Base-by-base conservation (phyloP, 2,797 vertebrate genomes). In the Schizopygopsis pylzovi region DNA sequence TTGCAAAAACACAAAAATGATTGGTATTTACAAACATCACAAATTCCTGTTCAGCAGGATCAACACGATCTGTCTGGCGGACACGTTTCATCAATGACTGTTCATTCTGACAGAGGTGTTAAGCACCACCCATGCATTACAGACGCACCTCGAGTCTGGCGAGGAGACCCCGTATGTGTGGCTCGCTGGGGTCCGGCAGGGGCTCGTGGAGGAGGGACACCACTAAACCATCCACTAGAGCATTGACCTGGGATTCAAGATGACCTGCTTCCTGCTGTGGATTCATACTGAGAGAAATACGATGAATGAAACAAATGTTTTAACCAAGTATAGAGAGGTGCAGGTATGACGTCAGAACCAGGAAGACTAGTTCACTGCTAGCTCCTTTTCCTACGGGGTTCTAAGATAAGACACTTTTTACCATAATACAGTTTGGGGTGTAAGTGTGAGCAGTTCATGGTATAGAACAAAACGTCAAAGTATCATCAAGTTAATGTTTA, bases 121-220 rank as follows among this genome's bases (percentile, higher is more conserved):
- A 18, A n/a, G 33, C 65, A 18, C 33, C 28, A 43, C 20, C 10
- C 39, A 54, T 79, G 22, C 41, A 39, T 37, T 7, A 39, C 9
- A 45, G 3, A 87, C 90, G 85, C 67, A 95, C 95, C 93, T 95
- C 88, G 78, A 96, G 91, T 78, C 91, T 94, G 88, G 61, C 88
- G 85, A 94, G 86, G 2, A 94, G 93, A 15, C 85, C 77, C 78
- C 91, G 89, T 8, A 96, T 88, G 67, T 93, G 91, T 65, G 91
- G 63, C 49, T 90, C 79, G 1, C 85, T 81, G 71, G 93, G 90
- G 79, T 93, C 92, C 2, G 86, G 78, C 41, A 94, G 89, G 12
- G 92, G 90, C 90, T 96, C 95, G 61, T 94, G 94, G 6, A 95
- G 92, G 43, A 96, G 84, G n/a, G 92, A 94, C 71, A 94, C 86